phyloP scores from a whole-genome alignment of 2,888 invertebrate species.

The Brachypterus glaber region DNA sequence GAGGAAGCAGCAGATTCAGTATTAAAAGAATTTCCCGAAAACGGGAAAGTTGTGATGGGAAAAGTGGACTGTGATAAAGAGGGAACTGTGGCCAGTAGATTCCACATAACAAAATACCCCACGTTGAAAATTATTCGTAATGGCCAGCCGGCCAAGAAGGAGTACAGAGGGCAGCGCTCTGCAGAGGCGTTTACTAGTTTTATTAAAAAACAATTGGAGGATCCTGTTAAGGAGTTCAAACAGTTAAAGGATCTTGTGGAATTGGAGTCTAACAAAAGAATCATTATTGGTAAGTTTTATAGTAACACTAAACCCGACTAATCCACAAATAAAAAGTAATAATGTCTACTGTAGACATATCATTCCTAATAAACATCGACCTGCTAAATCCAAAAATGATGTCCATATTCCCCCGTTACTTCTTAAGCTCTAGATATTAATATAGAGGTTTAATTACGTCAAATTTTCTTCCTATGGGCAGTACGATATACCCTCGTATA shows the following conservation, averaged over 20 bases:
- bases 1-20: slow-evolving; percentile 91
- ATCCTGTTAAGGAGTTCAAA: slow-evolving; percentile 72
- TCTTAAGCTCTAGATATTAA: too few species aligned
- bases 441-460: too few species aligned
- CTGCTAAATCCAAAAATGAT: too few species aligned
- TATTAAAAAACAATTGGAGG: slow-evolving; percentile 79
- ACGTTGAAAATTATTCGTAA: slow-evolving; percentile 91
- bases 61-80: slow-evolving; percentile 97
- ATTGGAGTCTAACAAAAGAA: slow-evolving; percentile 70
- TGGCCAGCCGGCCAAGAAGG: slow-evolving; percentile 80
- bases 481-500: too few species aligned
- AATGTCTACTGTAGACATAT: too few species aligned
- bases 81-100: slow-evolving; percentile 75
- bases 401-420: too few species aligned
- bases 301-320: too few species aligned
- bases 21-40: slow-evolving; percentile 63
- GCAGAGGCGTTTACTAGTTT: slow-evolving; percentile 84
- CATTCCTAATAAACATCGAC: too few species aligned
- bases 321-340: too few species aligned
- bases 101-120: slow-evolving; percentile 97
- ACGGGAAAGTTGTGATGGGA: slow-evolving; percentile 83
- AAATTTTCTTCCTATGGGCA: too few species aligned
- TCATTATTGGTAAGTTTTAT: slow-evolving; percentile 62
- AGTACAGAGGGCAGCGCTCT: slow-evolving; percentile 83
- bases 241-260: slow-evolving; percentile 61